phyloP scores from a whole-genome alignment of 2,797 vertebrate species.

The Pseudochromis fuscus region DNA sequence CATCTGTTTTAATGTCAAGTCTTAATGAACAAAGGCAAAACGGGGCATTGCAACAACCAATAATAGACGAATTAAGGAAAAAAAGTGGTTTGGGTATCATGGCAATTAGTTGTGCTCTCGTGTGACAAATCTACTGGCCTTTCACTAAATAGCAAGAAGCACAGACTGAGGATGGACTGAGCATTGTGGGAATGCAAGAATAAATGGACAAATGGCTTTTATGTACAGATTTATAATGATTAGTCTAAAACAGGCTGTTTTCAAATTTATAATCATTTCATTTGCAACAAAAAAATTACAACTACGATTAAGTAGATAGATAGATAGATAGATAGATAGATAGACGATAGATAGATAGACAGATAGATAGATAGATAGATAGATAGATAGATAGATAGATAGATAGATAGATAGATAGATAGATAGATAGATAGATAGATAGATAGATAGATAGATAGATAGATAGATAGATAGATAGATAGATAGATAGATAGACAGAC shows the following conservation, averaged over 20 bases:
- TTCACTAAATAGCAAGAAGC: neutral
- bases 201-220: neutral
- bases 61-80: neutral
- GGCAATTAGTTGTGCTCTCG: neutral
- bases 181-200: neutral
- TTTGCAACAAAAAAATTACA: neutral
- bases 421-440: too few species aligned
- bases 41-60: neutral
- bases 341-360: too few species aligned
- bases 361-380: too few species aligned
- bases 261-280: neutral
- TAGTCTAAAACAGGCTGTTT: neutral
- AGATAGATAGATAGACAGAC: too few species aligned
- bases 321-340: too few species aligned
- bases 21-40: neutral
- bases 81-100: conserved; percentile 1
- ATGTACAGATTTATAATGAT: neutral
- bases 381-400: too few species aligned
- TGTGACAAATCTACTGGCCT: conserved; percentile 18
- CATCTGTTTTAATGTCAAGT: neutral
- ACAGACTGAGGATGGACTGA: neutral
- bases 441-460: too few species aligned
- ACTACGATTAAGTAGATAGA: neutral
- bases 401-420: too few species aligned
- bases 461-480: too few species aligned